These are phyloP conservation scores for Perithous albicinctus DNA, from an alignment of 2,888 invertebrate species.

Conservation along the genomic window DNA sequence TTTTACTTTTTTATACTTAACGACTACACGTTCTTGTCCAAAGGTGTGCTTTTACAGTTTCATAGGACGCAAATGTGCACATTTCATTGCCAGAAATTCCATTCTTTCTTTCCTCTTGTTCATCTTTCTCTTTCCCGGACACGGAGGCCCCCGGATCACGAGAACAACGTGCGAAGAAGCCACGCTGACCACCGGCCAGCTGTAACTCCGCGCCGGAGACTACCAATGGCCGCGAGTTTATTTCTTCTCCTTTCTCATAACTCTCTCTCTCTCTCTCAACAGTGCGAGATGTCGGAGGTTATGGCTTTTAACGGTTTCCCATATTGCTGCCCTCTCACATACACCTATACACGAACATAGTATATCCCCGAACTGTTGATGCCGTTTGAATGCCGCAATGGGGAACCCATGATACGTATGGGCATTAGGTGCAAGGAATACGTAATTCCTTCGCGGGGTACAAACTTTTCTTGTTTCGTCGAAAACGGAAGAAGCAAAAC, in stretches of 20 bases:
- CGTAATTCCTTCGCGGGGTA: constrained; percentile 33
- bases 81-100: constrained; percentile 5
- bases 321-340: constrained; percentile 44
- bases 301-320: constrained; percentile 72
- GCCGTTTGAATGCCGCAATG: constrained; percentile 57
- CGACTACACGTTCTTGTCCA: neutral
- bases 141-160: constrained; percentile 20
- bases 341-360: constrained; percentile 1
- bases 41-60: neutral
- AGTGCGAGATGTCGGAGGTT: constrained; percentile 70
- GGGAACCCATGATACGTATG: constrained; percentile 53
- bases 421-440: constrained; percentile 52
- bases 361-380: constrained; percentile 35
- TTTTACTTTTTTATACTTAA: neutral
- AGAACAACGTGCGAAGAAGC: constrained; percentile 42
- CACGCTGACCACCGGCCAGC: constrained; percentile 48
- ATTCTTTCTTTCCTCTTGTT: constrained; percentile 24
- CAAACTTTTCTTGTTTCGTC: constrained; percentile 39
- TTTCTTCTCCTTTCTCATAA: constrained; percentile 35
- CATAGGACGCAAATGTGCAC: neutral
- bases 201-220: constrained; percentile 31
- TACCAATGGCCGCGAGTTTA: constrained; percentile 59
- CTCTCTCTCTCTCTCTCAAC: constrained; percentile 46
- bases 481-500: constrained; percentile 34
- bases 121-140: constrained; percentile 34